phyloP scores from a whole-genome alignment of 2,888 invertebrate species.

The Trissonchulus latispiculum region DNA sequence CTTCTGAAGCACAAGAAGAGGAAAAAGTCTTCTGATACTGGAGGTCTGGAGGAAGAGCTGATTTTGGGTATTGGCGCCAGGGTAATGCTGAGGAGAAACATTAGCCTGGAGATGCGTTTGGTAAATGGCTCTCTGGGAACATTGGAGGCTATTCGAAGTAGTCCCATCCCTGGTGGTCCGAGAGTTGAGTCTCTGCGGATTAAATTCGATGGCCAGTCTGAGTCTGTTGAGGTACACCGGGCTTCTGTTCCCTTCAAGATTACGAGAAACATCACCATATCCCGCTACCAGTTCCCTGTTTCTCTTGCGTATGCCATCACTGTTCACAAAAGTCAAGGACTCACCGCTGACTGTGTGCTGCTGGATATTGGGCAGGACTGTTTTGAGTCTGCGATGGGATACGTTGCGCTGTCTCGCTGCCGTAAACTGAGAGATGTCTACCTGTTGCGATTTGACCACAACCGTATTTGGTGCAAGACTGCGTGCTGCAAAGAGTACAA shows the following conservation, averaged over 20 bases:
- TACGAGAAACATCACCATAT: not conserved
- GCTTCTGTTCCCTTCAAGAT: not conserved
- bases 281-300: not conserved
- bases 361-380: not conserved
- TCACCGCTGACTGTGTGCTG: not conserved
- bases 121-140: not conserved
- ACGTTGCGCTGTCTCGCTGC: constrained; percentile 12
- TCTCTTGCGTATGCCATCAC: not conserved
- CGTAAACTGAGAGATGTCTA: not conserved
- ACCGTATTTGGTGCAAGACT: not conserved
- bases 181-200: not conserved
- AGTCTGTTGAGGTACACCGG: not conserved
- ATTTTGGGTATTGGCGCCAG: not conserved
- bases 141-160: not conserved
- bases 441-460: not conserved
- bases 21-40: not conserved
- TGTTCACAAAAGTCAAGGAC: not conserved
- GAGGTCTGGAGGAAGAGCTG: not conserved
- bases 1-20: too few relatives aligned
- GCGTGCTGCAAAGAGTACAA: not conserved
- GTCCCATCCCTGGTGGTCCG: not conserved
- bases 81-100: not conserved
- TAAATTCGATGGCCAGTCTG: not conserved
- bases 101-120: not conserved
- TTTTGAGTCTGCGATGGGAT: not conserved